These are phyloP conservation scores for Eublepharis macularius DNA, from an alignment of 2,113 vertebrate genomes.

Conservation along the genomic window DNA sequence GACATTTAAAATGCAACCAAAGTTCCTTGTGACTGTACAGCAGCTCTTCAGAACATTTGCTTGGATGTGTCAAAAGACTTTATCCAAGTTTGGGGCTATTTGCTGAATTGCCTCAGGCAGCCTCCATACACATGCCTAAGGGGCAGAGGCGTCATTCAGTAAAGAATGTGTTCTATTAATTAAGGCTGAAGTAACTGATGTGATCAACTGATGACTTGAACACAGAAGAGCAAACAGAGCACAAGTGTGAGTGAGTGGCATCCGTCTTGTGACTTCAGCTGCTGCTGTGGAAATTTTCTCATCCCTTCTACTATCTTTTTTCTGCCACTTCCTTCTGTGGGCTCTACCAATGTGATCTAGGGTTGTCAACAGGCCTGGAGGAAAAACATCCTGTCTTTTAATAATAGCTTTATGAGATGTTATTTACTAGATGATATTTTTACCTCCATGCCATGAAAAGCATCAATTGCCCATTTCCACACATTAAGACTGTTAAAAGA, in stretches of 20 bases:
- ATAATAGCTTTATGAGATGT: too few relatives aligned
- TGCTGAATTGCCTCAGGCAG: constrained; percentile 9
- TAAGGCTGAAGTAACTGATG: not conserved
- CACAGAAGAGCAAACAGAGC: not conserved
- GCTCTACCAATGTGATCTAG: not conserved
- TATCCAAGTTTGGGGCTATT: not conserved
- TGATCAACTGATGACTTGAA: not conserved
- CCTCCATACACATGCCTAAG: not conserved
- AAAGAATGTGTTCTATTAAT: not conserved
- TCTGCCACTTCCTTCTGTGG: not conserved
- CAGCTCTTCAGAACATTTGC: not conserved
- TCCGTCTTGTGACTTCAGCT: not conserved
- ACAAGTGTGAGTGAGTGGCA: not conserved
- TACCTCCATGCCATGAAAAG: too few relatives aligned
- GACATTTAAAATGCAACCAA: not conserved
- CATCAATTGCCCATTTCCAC: too few relatives aligned
- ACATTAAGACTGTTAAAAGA: too few relatives aligned
- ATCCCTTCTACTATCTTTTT: not conserved
- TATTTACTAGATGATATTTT: too few relatives aligned
- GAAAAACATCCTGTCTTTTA: too few relatives aligned
- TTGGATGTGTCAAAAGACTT: not conserved
- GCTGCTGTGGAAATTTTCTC: not conserved
- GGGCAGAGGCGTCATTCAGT: not conserved
- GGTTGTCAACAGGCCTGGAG: too few relatives aligned
- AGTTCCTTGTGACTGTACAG: not conserved